A percentile compares a stretch with the other conserved stretches of the same genome.
phyloP scores from a whole-genome alignment of 2,888 invertebrate genomes.

The Chromoteleia sp. region DNA sequence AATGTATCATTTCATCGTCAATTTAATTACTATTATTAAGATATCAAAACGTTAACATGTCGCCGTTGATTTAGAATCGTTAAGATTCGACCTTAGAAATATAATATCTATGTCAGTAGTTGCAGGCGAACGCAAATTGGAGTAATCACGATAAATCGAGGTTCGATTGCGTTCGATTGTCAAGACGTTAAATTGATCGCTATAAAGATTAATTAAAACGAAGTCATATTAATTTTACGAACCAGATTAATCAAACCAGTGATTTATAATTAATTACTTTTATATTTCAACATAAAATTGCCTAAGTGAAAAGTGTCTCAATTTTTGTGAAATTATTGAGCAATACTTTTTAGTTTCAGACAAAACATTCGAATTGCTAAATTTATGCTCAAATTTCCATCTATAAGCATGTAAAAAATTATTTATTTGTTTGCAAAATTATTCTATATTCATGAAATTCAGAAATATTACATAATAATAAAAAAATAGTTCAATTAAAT shows the following conservation, averaged over 20 bases:
- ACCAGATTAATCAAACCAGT: neutral
- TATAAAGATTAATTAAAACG: neutral
- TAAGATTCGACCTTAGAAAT: neutral
- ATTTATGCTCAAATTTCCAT: too few species aligned
- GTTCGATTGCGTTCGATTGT: slow-evolving; percentile 17
- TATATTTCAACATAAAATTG: neutral
- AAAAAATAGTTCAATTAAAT: too few species aligned
- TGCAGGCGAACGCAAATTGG: slow-evolving; percentile 29
- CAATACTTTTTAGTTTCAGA: neutral
- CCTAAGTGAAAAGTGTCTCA: neutral
- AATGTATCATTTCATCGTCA: too few species aligned
- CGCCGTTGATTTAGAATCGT: neutral
- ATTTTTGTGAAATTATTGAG: neutral
- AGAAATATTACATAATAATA: too few species aligned
- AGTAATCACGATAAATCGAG: slow-evolving; percentile 15
- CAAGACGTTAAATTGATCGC: neutral
- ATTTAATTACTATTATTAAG: neutral
- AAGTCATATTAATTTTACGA: neutral
- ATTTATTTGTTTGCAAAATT: too few species aligned
- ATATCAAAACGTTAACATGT: neutral
- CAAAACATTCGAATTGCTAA: too few species aligned
- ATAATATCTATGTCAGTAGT: slow-evolving; percentile 38
- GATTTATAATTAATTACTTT: neutral
- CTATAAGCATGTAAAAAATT: too few species aligned
- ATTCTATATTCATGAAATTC: too few species aligned